phyloP scores from a whole-genome alignment of 2,888 invertebrate genomes.

The Phlogophora meticulosa region DNA sequence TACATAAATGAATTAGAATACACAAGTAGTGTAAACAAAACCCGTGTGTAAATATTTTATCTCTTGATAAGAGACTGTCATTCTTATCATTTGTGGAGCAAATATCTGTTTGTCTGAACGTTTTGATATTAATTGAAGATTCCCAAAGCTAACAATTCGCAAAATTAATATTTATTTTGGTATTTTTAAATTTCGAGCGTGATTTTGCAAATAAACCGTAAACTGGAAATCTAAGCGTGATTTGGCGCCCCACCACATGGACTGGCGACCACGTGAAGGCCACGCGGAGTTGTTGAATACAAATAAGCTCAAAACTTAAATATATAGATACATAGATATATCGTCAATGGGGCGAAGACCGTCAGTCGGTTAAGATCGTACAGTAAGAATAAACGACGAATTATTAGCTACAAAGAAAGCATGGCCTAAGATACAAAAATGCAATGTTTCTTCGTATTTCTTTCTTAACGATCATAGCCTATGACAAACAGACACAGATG shows the following conservation, averaged over 20 bases:
- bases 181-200: conserved; percentile 28
- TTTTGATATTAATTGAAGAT: conserved; percentile 33
- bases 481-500: no score
- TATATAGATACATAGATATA: no score
- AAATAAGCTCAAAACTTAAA: neutral
- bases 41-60: conserved; percentile 53
- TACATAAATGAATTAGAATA: conserved; percentile 64
- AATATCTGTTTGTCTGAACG: conserved; percentile 37
- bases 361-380: no score
- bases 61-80: conserved; percentile 54
- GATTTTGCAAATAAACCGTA: neutral
- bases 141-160: conserved; percentile 29
- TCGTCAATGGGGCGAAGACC: no score
- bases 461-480: no score
- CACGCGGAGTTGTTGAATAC: neutral
- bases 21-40: conserved; percentile 53
- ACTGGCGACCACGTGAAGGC: neutral
- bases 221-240: conserved; percentile 1
- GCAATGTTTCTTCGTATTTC: no score
- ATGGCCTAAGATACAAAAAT: no score
- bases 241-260: neutral
- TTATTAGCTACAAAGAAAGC: no score
- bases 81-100: conserved; percentile 43
- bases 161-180: conserved; percentile 39
- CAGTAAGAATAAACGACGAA: no score